Evolutionary conservation across 2,888 invertebrate species (phyloP).

Genomic region (Drosophila tanythrix): DNA sequence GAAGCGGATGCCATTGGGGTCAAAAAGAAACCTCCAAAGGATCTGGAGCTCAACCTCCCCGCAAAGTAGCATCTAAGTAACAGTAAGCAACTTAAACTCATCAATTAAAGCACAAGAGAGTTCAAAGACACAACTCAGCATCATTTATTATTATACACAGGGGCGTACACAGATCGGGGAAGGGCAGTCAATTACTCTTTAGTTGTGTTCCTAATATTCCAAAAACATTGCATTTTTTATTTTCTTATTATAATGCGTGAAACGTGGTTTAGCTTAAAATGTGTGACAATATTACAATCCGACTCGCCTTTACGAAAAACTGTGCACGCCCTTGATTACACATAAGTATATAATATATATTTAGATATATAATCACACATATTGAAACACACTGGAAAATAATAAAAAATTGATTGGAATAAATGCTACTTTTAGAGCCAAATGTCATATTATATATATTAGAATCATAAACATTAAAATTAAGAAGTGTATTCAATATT

Average conservation of each 20-base stretch:
- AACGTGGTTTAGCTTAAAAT: neutral
- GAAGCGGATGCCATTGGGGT: conserved; percentile 86
- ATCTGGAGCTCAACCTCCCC: conserved; percentile 32
- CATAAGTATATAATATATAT: neutral
- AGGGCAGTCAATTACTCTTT: neutral
- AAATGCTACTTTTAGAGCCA: neutral
- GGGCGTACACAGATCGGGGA: neutral
- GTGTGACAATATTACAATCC: neutral
- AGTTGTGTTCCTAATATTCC: neutral
- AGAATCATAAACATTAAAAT: neutral
- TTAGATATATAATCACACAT: neutral
- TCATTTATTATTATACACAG: conserved; percentile 17
- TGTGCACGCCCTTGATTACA: neutral
- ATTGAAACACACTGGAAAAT: neutral
- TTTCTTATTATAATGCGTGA: neutral
- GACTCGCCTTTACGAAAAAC: neutral
- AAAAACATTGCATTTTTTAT: neutral
- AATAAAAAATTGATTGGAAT: neutral
- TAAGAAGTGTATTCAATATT: neutral
- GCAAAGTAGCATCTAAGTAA: conserved; percentile 10
- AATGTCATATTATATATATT: neutral
- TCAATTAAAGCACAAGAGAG: conserved; percentile 39
- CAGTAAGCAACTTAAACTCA: conserved; percentile 14
- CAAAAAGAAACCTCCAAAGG: conserved; percentile 62
- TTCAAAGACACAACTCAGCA: conserved; percentile 61